Conservation (phyloP, 1,140 invertebrate species). For the Drosophila bipectinata region DNA sequence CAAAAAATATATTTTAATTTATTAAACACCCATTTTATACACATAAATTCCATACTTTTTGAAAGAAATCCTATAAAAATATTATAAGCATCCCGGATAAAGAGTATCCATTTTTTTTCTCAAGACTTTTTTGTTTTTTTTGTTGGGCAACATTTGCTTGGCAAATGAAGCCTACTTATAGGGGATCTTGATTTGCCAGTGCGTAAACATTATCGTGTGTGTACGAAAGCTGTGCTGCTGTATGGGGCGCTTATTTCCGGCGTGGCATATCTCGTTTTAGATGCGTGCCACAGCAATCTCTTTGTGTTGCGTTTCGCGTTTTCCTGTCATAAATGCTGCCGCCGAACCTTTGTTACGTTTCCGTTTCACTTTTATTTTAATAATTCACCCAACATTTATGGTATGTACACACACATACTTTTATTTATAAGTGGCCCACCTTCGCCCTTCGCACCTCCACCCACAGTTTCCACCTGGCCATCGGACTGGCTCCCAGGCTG, state of each 20-base stretch:
- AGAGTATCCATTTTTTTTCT: constrained; percentile 6
- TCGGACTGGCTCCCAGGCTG: constrained; percentile 7
- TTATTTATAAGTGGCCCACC: constrained; percentile 40
- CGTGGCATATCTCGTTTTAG: constrained; percentile 80
- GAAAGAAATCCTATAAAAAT: background rate
- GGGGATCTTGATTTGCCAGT: constrained; percentile 73
- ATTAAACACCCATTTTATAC: too few relatives aligned
- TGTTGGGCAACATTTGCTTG: constrained; percentile 40
- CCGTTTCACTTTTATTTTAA: constrained; percentile 82
- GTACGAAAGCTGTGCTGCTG: constrained; percentile 37
- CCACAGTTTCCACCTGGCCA: constrained; percentile 19
- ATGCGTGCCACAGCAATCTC: constrained; percentile 79
- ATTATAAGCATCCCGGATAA: background rate
- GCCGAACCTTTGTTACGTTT: constrained; percentile 80
- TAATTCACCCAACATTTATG: constrained; percentile 80
- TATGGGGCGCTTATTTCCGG: constrained; percentile 73
- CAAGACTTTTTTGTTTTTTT: constrained; percentile 6
- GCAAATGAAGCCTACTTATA: constrained; percentile 78
- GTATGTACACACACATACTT: constrained; percentile 65
- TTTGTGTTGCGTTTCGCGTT: constrained; percentile 77
- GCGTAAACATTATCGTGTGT: constrained; percentile 63
- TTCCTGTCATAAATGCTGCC: constrained; percentile 80
- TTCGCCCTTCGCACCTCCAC: constrained; percentile 13
- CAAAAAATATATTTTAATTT: too few relatives aligned
- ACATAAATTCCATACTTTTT: too few relatives aligned